Percentiles rank a stretch among this genome's conserved stretches.
Conservation (phyloP, 2,113 vertebrate species). For the Perccottus glenii region DNA sequence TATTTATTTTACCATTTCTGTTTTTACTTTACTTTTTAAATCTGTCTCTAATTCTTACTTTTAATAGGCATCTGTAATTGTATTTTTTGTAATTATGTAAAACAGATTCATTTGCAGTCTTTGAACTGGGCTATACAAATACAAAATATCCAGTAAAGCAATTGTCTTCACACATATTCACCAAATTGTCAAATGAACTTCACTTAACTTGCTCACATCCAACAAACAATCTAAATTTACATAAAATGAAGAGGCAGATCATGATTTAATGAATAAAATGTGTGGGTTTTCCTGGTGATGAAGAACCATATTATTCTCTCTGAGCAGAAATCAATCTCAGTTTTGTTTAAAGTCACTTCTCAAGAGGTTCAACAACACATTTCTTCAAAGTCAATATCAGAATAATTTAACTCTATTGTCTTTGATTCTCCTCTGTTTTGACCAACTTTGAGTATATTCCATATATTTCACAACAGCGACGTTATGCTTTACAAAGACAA, state of each 20-base stretch:
- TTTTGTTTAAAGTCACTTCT: neutral
- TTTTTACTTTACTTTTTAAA: too few relatives aligned
- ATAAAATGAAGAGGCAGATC: too few relatives aligned
- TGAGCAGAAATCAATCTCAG: neutral
- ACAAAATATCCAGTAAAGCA: too few relatives aligned
- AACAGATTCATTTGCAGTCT: too few relatives aligned
- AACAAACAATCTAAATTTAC: too few relatives aligned
- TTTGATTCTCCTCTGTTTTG: neutral
- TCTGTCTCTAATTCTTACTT: too few relatives aligned
- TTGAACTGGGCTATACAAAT: too few relatives aligned
- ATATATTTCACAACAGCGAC: neutral
- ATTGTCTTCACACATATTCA: too few relatives aligned
- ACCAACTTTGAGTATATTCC: neutral
- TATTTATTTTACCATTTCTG: too few relatives aligned
- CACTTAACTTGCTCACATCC: neutral
- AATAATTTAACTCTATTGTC: neutral
- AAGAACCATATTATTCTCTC: neutral
- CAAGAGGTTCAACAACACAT: slow-evolving; percentile 16
- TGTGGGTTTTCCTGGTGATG: slow-evolving; percentile 19
- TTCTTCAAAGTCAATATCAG: neutral
- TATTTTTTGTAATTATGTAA: too few relatives aligned
- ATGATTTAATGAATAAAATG: neutral
- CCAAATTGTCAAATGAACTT: too few relatives aligned
- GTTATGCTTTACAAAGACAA: slow-evolving; percentile 1
- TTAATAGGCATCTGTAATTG: too few relatives aligned